Conservation (phyloP, 2,888 invertebrate genomes). For the Endotricha flammealis region DNA sequence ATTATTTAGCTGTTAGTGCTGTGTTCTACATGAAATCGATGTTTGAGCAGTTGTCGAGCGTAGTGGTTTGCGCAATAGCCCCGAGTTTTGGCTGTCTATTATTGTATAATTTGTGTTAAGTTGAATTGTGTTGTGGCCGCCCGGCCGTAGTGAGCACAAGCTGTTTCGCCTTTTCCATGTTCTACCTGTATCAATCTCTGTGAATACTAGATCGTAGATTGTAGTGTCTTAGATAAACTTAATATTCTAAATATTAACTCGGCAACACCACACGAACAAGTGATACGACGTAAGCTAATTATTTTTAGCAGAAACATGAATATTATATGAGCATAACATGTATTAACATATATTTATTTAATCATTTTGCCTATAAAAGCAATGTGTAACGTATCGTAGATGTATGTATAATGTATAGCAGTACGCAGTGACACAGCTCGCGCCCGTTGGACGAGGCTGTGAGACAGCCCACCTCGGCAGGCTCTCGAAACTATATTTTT, state of each 20-base stretch:
- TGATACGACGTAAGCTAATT: slow-evolving; percentile 69
- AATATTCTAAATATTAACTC: slow-evolving; percentile 74
- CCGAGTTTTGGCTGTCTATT: slow-evolving; percentile 42
- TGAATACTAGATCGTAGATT: slow-evolving; percentile 72
- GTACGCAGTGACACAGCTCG: slow-evolving; percentile 45
- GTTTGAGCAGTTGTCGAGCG: no score
- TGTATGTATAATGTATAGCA: slow-evolving; percentile 24
- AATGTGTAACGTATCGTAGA: slow-evolving; percentile 53
- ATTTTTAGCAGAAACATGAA: slow-evolving; percentile 49
- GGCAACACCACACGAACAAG: slow-evolving; percentile 73
- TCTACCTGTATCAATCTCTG: slow-evolving; percentile 67
- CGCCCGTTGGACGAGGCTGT: slow-evolving; percentile 41
- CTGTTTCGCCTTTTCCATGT: slow-evolving; percentile 67
- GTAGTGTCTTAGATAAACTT: slow-evolving; percentile 74
- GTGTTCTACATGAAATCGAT: no score
- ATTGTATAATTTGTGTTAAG: slow-evolving; percentile 20
- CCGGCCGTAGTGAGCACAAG: slow-evolving; percentile 55
- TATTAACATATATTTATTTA: slow-evolving; percentile 60
- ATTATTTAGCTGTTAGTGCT: no score
- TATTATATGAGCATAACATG: slow-evolving; percentile 38
- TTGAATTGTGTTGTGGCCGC: slow-evolving; percentile 29
- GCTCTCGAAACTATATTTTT: slow-evolving; percentile 23
- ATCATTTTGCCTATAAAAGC: slow-evolving; percentile 60
- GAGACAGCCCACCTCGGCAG: slow-evolving; percentile 48
- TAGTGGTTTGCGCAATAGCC: no score